These are phyloP conservation scores for Diplodus sargus DNA, from an alignment of 2,797 vertebrate species.

Conservation along the genomic window DNA sequence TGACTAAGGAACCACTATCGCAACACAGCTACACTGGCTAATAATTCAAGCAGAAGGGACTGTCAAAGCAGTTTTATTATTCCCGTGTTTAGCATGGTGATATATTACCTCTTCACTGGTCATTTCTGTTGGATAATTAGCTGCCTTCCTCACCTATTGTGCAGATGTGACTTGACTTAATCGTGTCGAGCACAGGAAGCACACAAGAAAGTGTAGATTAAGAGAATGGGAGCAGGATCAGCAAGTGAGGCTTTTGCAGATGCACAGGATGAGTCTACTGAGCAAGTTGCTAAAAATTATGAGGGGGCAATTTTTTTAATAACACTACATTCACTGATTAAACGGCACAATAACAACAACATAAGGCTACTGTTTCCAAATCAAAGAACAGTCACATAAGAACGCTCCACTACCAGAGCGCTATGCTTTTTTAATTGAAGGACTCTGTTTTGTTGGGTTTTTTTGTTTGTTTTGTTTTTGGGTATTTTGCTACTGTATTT, in stretches of 20 bases:
- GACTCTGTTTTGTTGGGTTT: too few relatives aligned
- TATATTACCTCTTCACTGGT: conserved; percentile 32
- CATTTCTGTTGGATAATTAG: conserved; percentile 48
- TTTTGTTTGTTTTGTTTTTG: too few relatives aligned
- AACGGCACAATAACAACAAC: too few relatives aligned
- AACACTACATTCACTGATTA: too few relatives aligned
- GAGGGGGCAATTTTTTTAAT: too few relatives aligned
- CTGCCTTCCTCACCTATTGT: conserved; percentile 42
- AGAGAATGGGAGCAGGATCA: conserved; percentile 8
- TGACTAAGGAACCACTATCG: conserved; percentile 33
- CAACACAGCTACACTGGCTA: conserved; percentile 24
- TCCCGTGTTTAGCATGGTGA: conserved; percentile 37
- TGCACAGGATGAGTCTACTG: too few relatives aligned
- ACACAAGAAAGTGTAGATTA: conserved; percentile 19
- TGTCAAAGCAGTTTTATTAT: conserved; percentile 45
- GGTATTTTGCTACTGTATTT: too few relatives aligned
- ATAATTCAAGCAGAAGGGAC: conserved; percentile 49
- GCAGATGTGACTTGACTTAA: conserved; percentile 39
- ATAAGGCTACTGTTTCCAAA: too few relatives aligned
- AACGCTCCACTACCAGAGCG: too few relatives aligned
- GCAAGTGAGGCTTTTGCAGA: background rate
- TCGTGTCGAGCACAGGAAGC: conserved; percentile 34
- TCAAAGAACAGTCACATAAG: too few relatives aligned
- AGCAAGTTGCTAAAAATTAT: too few relatives aligned
- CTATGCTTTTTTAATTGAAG: too few relatives aligned